Conservation (phyloP, 1,140 invertebrate genomes). For the Pantala flavescens region DNA sequence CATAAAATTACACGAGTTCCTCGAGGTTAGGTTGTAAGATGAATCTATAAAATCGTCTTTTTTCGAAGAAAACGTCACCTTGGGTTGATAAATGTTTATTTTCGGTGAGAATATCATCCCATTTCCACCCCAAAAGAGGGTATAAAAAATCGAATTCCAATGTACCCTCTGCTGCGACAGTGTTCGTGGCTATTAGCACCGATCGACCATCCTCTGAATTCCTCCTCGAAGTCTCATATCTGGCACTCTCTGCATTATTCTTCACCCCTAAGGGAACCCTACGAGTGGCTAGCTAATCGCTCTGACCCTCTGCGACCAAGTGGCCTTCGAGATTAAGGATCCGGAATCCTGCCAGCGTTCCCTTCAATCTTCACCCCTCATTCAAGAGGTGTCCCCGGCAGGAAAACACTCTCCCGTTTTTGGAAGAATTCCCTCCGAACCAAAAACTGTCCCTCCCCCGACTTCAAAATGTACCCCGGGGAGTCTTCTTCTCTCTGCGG, state of each 20-base stretch:
- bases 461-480: neutral
- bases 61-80: no score
- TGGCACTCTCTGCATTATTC: neutral
- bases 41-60: no score
- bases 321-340: neutral
- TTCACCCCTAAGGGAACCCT: neutral
- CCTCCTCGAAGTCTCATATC: neutral
- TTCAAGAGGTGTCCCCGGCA: neutral
- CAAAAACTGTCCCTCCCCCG: neutral
- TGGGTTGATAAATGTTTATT: no score
- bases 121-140: no score
- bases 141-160: no score
- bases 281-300: slow-evolving; percentile 2
- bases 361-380: neutral
- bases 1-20: no score
- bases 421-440: neutral
- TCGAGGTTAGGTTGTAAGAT: no score
- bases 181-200: no score
- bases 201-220: no score
- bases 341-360: neutral
- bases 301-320: neutral
- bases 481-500: neutral
- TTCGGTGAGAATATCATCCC: no score
- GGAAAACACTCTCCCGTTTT: neutral
- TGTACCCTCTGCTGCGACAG: no score